phyloP scores from a whole-genome alignment of 2,797 vertebrate species.

The Varecia variegata region DNA sequence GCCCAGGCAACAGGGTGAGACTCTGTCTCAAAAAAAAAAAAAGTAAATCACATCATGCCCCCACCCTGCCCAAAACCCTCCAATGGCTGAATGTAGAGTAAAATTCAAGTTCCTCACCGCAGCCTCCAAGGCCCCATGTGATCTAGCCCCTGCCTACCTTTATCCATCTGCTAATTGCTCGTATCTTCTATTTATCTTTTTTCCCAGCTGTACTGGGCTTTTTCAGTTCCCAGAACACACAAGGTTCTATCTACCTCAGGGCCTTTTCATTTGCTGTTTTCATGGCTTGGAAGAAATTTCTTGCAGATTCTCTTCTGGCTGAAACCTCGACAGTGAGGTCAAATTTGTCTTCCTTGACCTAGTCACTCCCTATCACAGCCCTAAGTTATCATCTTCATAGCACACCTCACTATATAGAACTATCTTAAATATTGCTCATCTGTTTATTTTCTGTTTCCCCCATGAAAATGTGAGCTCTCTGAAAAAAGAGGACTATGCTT shows the following conservation, averaged over 20 bases:
- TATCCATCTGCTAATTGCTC: not conserved
- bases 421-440: not conserved
- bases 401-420: not conserved
- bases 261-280: constrained; percentile 10
- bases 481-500: not conserved
- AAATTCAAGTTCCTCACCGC: not conserved
- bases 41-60: not conserved
- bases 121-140: not conserved
- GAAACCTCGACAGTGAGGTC: not conserved
- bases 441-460: not conserved
- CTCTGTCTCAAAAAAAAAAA: not conserved
- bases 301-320: not conserved
- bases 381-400: not conserved
- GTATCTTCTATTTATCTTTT: not conserved
- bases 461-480: not conserved
- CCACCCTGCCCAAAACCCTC: not conserved
- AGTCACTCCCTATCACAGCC: not conserved
- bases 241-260: not conserved
- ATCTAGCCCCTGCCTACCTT: not conserved
- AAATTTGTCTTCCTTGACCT: not conserved
- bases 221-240: not conserved
- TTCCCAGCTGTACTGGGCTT: not conserved
- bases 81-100: not conserved
- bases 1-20: not conserved
- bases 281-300: not conserved